Percentiles rank a stretch among this genome's conserved stretches.
Conservation (phyloP, 1,140 invertebrate species). For the Camponotus vicinus region DNA sequence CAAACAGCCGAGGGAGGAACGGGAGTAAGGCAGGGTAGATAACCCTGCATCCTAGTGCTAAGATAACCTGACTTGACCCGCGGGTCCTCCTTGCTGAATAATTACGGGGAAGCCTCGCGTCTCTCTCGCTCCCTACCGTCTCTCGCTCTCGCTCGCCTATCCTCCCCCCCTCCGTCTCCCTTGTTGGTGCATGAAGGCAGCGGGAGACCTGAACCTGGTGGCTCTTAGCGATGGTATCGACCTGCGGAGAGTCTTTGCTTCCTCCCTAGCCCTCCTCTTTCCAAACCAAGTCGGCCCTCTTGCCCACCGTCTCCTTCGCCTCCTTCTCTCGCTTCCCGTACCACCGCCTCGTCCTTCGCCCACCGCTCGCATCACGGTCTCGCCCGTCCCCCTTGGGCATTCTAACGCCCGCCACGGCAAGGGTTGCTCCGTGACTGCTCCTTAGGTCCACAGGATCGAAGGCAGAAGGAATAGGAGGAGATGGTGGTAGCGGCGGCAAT, state of each 20-base stretch:
- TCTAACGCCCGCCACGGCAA: constrained; percentile 74
- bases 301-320: constrained; percentile 67
- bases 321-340: constrained; percentile 68
- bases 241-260: constrained; percentile 77
- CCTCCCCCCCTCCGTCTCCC: constrained; percentile 47
- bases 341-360: constrained; percentile 66
- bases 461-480: constrained; percentile 68
- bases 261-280: constrained; percentile 74
- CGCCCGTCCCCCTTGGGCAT: constrained; percentile 71
- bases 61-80: constrained; percentile 85
- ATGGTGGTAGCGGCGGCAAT: constrained; percentile 22
- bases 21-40: constrained; percentile 80
- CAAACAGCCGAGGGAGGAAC: constrained; percentile 73
- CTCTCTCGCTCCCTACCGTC: constrained; percentile 59
- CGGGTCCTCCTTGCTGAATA: constrained; percentile 85
- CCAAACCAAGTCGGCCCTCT: constrained; percentile 74
- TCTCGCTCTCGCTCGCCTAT: constrained; percentile 66
- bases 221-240: constrained; percentile 77
- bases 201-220: constrained; percentile 76
- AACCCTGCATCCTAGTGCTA: constrained; percentile 83
- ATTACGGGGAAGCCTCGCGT: constrained; percentile 82
- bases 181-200: constrained; percentile 70
- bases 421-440: constrained; percentile 76
- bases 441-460: constrained; percentile 74
- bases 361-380: constrained; percentile 62